Base-by-base conservation (phyloP, 1,140 invertebrate genomes). In the Sycobia sp. region DNA sequence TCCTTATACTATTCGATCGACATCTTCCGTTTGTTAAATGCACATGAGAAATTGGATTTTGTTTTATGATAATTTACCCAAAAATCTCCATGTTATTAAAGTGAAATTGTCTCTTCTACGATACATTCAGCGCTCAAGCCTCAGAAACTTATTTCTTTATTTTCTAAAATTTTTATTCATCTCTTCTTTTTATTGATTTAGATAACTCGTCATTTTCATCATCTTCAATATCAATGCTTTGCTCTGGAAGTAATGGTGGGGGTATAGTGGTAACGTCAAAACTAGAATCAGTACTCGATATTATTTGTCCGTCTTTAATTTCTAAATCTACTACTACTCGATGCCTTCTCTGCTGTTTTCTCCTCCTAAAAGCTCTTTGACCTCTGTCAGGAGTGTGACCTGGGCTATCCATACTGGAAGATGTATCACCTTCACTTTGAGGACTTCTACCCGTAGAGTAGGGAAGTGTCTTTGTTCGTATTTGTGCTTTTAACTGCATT, bases 231-330 rank as follows among this genome's bases (percentile, higher is more conserved):
- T 88, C 87, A 59, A 78, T 65, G 39, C 68, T 76, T 16, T 70
- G 73, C 22, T 88, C 86, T 22, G 86, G 84, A 51, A 88, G 78
- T 22, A 89, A 74, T 9, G 88, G 88, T 23, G 88, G 87, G 1
- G 88, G 88, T 56, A 89, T 83, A 29, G 82, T 87, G 4, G 87
- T 84, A 0, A 89, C 86, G 67, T 90, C 88, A 70, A 90, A 89
- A 70, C 86, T 87, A 38, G 86, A 86, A 67, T 87, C 86, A 13
- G 85, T 86, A 38, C 86, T 86, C 14, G 80, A 82, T 1, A 81
- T 72, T 27, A 82, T 78, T 18, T 81, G 79, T 11, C 79, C 78
- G 57, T 82, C 77, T 56, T 81, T 80, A 1, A 82, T 72, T 61
- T 82, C 80, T 13, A 82, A 62, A 64, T 83, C 82, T 2, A 82